These are phyloP conservation scores for Sialis lutaria DNA, from an alignment of 2,888 invertebrate species.

Conservation along the genomic window DNA sequence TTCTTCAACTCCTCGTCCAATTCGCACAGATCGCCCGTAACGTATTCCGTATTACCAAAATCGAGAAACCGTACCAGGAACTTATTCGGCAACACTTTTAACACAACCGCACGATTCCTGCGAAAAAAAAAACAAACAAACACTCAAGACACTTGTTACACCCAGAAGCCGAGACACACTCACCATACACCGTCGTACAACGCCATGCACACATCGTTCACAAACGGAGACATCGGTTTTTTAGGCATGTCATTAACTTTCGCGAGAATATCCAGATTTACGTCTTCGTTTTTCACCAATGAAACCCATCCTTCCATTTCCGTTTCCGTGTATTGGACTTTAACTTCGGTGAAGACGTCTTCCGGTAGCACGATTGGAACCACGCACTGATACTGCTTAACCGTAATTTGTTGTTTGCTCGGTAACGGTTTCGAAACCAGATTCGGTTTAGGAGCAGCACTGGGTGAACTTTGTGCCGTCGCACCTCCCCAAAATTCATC, in stretches of 20 bases:
- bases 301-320: not conserved
- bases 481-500: no score
- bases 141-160: no score
- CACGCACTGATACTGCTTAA: not conserved
- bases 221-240: not conserved
- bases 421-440: not conserved
- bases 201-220: no score
- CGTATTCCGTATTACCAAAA: not conserved
- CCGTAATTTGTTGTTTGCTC: not conserved
- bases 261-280: not conserved
- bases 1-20: not conserved
- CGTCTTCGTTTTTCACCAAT: not conserved
- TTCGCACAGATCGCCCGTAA: not conserved
- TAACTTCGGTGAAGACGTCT: not conserved
- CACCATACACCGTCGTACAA: no score
- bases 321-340: not conserved
- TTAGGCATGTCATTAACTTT: not conserved
- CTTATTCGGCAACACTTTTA: not conserved
- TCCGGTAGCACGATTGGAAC: not conserved
- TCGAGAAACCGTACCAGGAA: not conserved
- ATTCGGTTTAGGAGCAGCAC: no score
- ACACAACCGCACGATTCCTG: not conserved
- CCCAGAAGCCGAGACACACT: no score
- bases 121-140: not conserved
- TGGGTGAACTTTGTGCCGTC: no score